phyloP scores from a whole-genome alignment of 2,113 vertebrate species.

The Serinus canaria region DNA sequence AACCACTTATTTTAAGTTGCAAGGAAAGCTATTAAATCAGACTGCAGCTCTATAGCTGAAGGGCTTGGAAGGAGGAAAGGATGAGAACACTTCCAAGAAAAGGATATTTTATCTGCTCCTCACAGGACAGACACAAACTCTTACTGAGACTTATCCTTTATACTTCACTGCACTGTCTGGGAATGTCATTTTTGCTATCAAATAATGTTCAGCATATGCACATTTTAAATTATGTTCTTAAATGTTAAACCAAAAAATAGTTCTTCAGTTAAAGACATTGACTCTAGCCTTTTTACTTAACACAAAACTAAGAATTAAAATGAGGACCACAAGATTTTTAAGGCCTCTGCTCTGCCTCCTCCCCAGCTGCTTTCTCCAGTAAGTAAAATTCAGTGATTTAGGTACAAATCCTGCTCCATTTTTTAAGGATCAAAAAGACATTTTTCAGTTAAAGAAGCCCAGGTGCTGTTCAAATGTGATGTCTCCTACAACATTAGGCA shows the following conservation, averaged over 20 bases:
- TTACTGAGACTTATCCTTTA: neutral
- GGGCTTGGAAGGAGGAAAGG: neutral
- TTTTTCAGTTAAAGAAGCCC: neutral
- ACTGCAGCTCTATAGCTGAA: neutral
- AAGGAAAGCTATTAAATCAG: constrained; percentile 40
- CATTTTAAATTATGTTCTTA: neutral
- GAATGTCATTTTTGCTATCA: constrained; percentile 15
- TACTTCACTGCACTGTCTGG: neutral
- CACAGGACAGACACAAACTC: neutral
- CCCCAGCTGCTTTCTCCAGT: neutral
- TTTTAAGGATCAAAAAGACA: neutral
- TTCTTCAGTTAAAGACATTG: neutral
- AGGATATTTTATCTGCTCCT: constrained; percentile 16
- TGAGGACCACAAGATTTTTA: neutral
- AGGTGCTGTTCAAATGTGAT: neutral
- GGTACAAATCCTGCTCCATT: neutral
- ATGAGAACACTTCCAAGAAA: constrained; percentile 17
- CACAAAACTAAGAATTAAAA: neutral
- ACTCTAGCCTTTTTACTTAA: neutral
- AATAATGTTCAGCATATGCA: neutral
- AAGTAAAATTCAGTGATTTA: neutral
- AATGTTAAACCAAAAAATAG: neutral
- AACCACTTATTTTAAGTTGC: constrained; percentile 8
- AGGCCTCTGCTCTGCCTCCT: neutral
- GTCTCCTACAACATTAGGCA: neutral